Evolutionary conservation across 2,797 vertebrate genomes (phyloP), one percentile per base, ranked within the genome.

Genomic region (Artibeus lituratus): DNA sequence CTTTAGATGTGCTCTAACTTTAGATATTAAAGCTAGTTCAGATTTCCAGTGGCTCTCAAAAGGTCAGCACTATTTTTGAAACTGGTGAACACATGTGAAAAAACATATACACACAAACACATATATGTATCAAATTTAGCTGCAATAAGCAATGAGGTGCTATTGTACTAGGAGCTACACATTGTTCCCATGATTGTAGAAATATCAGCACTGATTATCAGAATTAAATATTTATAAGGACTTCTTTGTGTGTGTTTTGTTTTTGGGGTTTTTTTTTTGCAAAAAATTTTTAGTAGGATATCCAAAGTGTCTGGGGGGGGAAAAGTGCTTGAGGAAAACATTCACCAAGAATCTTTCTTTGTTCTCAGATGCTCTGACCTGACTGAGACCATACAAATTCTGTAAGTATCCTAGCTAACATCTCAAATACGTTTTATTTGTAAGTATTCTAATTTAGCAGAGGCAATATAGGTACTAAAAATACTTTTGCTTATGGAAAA

Each of bases 211-310:
- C 53, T 76, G 26, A 87, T 91, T 62, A 94, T n/a, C 70, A 94
- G 88, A 74, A 86, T 91, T 78, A 91, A 92, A n/a, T 94, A 94
- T 92, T 93, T 95, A 90, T 57, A 96, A 89, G 55, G 51, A 92
- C 14, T 84, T 91, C 53, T 62, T 83, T 22, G 78, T 1, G 14
- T 29, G 55, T 59, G 57, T n/a, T n/a, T n/a, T 59, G 55, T 26
- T 11, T 59, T 59, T 57, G 21, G 2, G 26, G 26, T 24, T 57
- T 26, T 10, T 57, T 55, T 83, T 22, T 80, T 1, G 16, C 29
- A 39, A 67, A 9, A 95, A 81, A 16, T 78, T 91, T 90, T 88
- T 89, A 83, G 69, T 69, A 7, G 26, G 44, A n/a, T 91, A 92
- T 53, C 15, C 70, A 92, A 88, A 83, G 14, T 90, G 70, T n/a